phyloP scores from a whole-genome alignment of 2,888 invertebrate species.

The Eupsilia transversa region DNA sequence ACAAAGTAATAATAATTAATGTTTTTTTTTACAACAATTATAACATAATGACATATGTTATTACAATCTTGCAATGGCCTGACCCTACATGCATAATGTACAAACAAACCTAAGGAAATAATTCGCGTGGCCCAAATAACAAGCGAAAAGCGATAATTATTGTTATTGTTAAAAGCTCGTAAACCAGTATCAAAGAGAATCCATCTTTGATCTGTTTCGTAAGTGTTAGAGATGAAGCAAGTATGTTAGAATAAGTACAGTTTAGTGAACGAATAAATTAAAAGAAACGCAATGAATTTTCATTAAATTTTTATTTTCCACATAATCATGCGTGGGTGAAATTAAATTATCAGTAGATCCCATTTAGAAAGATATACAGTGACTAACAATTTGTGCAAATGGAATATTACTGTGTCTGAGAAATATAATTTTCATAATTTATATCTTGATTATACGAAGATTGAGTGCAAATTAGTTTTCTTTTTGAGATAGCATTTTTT shows the following conservation, averaged over 20 bases:
- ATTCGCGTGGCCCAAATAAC: conserved; percentile 61
- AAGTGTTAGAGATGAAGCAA: conserved; percentile 66
- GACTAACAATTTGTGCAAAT: conserved; percentile 54
- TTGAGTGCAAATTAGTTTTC: conserved; percentile 55
- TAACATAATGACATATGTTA: conserved; percentile 63
- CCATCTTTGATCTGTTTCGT: conserved; percentile 67
- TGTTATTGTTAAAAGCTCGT: conserved; percentile 68
- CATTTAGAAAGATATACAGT: conserved; percentile 55
- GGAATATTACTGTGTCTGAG: conserved; percentile 42
- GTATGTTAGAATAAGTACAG: conserved; percentile 61
- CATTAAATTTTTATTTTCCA: conserved; percentile 25
- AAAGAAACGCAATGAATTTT: conserved; percentile 36
- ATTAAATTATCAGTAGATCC: conserved; percentile 45
- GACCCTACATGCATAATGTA: conserved; percentile 61
- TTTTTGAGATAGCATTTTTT: conserved; percentile 20
- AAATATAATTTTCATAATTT: conserved; percentile 57
- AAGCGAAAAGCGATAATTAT: conserved; percentile 60
- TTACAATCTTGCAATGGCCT: conserved; percentile 66
- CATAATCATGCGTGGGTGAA: conserved; percentile 45
- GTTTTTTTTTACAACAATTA: conserved; percentile 61
- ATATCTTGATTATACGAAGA: conserved; percentile 59
- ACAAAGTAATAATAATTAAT: conserved; percentile 31
- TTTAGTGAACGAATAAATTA: conserved; percentile 53
- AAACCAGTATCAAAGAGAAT: conserved; percentile 65
- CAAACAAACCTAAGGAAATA: conserved; percentile 61